Base-by-base conservation (phyloP, 2,888 invertebrate species). In the Teinopalpus imperialis region DNA sequence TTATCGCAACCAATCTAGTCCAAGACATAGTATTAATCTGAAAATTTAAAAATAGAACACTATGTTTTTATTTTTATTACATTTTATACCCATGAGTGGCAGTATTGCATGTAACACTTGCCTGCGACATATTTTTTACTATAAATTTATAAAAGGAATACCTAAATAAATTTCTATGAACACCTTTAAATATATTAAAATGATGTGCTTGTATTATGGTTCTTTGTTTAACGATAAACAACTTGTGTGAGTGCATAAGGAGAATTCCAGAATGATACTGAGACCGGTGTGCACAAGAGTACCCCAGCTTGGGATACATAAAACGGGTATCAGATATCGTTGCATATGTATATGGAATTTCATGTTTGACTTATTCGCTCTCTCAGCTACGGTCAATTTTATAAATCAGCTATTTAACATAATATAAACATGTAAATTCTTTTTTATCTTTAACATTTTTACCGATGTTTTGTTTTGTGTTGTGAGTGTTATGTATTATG, bases 1-100 rank as follows among this genome's bases (percentile, higher is more conserved):
- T 95, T 55, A 97, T 92, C 9, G 95, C 89, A 24, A 94, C 85
- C 1, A 93, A 89, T 44, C 78, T 66, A 6, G 61, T 77, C 35
- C 74, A 54, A 1, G 72, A 59, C 80, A 81, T 77, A 26, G 29
- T 54, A 30, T 29, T 12, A 23, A 36, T 20, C 16, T 46, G 41
- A 2, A 10, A 20, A 26, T 21, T 30, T 3, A 37, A 13, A 45
- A 12, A 42, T 29, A 31, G 20, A 39, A 34, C 18, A 29, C 8
- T 23, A 21, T 27, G n/a, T n/a, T n/a, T n/a, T n/a, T n/a, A n/a
- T n/a, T n/a, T n/a, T n/a, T n/a, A n/a, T n/a, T n/a, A n/a, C n/a
- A n/a, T n/a, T n/a, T n/a, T n/a, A n/a, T n/a, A n/a, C n/a, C n/a
- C n/a, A n/a, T n/a, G n/a, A n/a, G n/a, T n/a, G n/a, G n/a, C n/a